Conservation (phyloP, 2,888 invertebrate genomes). For the Mesorhabditis belari region DNA sequence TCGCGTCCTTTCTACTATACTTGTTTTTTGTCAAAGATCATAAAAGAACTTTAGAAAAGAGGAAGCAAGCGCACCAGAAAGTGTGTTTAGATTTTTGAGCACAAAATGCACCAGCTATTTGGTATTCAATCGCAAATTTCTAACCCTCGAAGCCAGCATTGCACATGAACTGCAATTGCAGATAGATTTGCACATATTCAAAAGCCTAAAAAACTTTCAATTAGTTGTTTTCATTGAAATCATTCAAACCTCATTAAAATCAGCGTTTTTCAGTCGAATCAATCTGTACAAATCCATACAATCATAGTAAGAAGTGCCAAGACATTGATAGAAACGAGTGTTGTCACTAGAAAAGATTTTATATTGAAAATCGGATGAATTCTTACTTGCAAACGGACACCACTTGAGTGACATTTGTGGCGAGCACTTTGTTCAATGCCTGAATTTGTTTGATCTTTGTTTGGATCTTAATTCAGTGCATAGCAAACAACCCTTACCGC, state of each 20-base stretch:
- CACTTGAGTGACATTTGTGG: background rate
- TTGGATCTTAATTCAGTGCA: too few relatives aligned
- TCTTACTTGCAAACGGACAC: background rate
- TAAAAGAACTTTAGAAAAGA: too few relatives aligned
- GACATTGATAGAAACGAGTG: constrained; percentile 32
- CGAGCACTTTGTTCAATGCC: background rate
- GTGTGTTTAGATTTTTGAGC: too few relatives aligned
- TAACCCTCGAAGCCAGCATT: constrained; percentile 34
- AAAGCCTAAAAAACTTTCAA: constrained; percentile 13
- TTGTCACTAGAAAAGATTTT: too few relatives aligned
- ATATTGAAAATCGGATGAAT: too few relatives aligned
- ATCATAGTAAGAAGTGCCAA: constrained; percentile 34
- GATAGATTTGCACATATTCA: constrained; percentile 32
- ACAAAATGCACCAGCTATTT: too few relatives aligned
- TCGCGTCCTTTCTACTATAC: background rate
- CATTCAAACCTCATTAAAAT: constrained; percentile 13
- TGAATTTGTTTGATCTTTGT: too few relatives aligned
- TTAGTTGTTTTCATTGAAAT: background rate
- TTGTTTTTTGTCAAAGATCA: background rate
- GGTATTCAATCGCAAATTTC: too few relatives aligned
- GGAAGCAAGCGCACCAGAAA: too few relatives aligned
- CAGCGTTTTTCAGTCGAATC: constrained; percentile 17
- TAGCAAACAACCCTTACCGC: too few relatives aligned
- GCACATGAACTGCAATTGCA: constrained; percentile 33
- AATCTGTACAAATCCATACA: constrained; percentile 33